These are phyloP conservation scores for Chiroxiphia lanceolata DNA, from an alignment of 2,797 vertebrate genomes.

Conservation along the genomic window DNA sequence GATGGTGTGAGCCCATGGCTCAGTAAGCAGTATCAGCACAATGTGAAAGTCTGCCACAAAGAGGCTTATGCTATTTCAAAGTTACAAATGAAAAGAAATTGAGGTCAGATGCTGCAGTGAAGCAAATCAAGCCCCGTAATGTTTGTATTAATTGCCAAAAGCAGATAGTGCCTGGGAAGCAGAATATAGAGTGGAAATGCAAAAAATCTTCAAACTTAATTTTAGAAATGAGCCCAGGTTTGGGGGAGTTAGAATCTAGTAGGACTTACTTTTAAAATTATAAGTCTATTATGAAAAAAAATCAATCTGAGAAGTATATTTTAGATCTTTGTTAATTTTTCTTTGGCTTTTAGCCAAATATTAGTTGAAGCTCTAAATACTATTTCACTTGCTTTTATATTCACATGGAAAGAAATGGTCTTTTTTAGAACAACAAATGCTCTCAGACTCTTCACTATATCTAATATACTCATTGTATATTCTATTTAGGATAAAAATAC, in stretches of 20 bases:
- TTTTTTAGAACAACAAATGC: not conserved
- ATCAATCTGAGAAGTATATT: not conserved
- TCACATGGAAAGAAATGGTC: constrained; percentile 7
- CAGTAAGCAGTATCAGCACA: constrained; percentile 44
- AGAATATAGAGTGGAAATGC: constrained; percentile 36
- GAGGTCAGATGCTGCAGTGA: constrained; percentile 70
- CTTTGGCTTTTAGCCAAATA: constrained; percentile 2
- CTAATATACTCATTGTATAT: not conserved
- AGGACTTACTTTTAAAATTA: constrained; percentile 44
- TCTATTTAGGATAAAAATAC: not conserved
- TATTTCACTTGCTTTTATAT: constrained; percentile 32
- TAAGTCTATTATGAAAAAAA: constrained; percentile 49
- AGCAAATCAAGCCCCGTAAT: constrained; percentile 68
- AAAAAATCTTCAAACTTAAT: constrained; percentile 49
- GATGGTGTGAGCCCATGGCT: not conserved
- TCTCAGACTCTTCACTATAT: not conserved
- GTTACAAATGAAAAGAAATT: constrained; percentile 73
- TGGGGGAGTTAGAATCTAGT: not conserved
- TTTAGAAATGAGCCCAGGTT: constrained; percentile 53
- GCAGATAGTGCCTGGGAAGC: constrained; percentile 52
- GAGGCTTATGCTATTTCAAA: constrained; percentile 62
- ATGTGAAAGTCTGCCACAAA: constrained; percentile 67
- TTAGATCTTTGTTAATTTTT: constrained; percentile 9
- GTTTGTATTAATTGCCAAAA: constrained; percentile 74
- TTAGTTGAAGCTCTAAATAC: constrained; percentile 44